Base-by-base conservation (phyloP, 2,797 vertebrate genomes). In the Mastacembelus armatus region DNA sequence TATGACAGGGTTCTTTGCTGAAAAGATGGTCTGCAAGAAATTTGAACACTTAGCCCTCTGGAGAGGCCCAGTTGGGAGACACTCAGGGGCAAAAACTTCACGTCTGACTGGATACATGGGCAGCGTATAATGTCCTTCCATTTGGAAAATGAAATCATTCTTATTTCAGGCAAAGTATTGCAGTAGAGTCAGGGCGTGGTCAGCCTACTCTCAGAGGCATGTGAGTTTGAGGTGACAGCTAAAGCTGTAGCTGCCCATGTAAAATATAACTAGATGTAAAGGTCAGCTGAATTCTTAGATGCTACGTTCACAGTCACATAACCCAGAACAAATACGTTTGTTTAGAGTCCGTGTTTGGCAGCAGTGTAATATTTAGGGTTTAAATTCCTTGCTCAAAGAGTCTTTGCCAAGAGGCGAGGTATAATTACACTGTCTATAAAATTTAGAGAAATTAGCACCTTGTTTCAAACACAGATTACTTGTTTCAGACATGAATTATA, bases 1-100 rank as follows among this genome's bases (percentile, higher is more conserved):
- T 61, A 51, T 74, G 71, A 76, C 77, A 76, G 75, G 80, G 70
- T 82, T 91, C 77, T 88, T 89, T 90, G 85, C 74, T 79, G 67
- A 69, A 68, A 87, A 80, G 71, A 88, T 78, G 74, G 75, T 68
- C 64, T 52, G 69, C 56, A 66, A 82, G 71, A 81, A 71, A 85
- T 86, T 70, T 55, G 45, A 67, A 65, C 78, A 83, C 77, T 84
- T 76, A 80, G 82, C 73, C 83, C 84, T 71, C 87, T 12, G 51
- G 77, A 85, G 76, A 79, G 51, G 36, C 48, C 24, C 54, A 27
- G 74, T 71, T 21, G 38, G 48, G 15, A 73, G 36, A 81, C 71
- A 70, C 61, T 74, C 33, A 12, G 50, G 42, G 74, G 76, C 76
- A 70, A 72, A 66, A 82, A 67, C 67, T 55, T 77, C 77, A 72